Conservation (phyloP, 2,113 vertebrate genomes). For the Phalacrocorax pelagicus region DNA sequence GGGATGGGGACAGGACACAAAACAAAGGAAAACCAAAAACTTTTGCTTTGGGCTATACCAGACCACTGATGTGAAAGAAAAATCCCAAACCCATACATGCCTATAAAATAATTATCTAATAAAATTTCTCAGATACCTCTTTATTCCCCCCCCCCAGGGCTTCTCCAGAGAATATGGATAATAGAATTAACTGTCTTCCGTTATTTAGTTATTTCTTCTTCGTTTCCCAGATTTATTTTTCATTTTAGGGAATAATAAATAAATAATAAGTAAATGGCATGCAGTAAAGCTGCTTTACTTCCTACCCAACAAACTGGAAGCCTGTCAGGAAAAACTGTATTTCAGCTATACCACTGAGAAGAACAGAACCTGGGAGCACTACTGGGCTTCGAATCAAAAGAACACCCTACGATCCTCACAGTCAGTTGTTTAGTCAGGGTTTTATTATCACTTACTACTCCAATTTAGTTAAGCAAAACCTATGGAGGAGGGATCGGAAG, state of each 20-base stretch:
- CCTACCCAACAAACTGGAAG: neutral
- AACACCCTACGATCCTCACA: neutral
- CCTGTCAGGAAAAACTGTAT: neutral
- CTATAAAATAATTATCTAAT: neutral
- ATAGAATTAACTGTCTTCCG: neutral
- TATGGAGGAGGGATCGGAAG: neutral
- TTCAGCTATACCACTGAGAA: neutral
- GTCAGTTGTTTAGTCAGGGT: neutral
- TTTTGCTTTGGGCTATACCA: neutral
- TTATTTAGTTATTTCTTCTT: neutral
- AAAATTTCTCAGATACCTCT: neutral
- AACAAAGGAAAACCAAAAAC: neutral
- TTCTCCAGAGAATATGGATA: neutral
- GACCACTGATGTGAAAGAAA: neutral
- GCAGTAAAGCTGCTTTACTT: neutral
- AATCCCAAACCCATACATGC: neutral
- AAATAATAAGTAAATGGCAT: neutral
- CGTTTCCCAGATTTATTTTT: neutral
- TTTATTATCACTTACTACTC: neutral
- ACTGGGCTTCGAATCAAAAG: neutral
- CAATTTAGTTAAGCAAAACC: neutral
- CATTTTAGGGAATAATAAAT: neutral
- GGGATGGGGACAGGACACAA: too few relatives aligned
- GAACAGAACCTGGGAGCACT: neutral
- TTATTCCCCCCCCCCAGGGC: rapidly evolving